Percentiles rank a stretch among this genome's conserved stretches.
Evolutionary conservation across 2,888 invertebrate species (phyloP).

Genomic region (Dorcus hopei): DNA sequence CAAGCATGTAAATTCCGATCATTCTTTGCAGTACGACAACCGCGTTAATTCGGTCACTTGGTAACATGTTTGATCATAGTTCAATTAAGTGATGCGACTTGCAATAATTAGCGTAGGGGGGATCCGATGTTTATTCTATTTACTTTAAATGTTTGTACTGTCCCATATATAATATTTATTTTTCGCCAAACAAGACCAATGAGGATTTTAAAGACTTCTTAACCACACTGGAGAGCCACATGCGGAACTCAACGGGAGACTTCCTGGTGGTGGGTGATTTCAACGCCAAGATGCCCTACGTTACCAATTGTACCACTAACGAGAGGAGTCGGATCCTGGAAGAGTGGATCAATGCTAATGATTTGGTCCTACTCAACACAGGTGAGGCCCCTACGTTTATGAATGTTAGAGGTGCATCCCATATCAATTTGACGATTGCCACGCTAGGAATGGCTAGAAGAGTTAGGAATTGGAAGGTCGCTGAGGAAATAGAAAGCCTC

Average conservation of each 20-base stretch:
- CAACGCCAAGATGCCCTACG: constrained; percentile 10
- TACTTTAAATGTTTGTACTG: no score
- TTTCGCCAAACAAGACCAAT: constrained; percentile 15
- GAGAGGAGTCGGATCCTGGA: constrained; percentile 10
- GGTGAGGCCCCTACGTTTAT: constrained; percentile 11
- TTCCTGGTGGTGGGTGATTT: background rate
- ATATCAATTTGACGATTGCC: constrained; percentile 15
- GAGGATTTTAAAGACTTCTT: constrained; percentile 15
- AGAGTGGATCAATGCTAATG: constrained; percentile 8
- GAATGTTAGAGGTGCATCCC: constrained; percentile 4
- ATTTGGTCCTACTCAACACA: constrained; percentile 8
- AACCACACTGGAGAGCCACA: constrained; percentile 8
- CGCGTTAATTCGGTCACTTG: no score
- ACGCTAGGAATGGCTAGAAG: background rate
- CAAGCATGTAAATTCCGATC: no score
- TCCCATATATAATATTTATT: constrained; percentile 3
- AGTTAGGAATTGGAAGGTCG: constrained; percentile 5
- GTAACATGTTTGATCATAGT: no score
- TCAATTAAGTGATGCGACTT: no score
- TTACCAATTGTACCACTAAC: constrained; percentile 2
- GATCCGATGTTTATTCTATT: no score
- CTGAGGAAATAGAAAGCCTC: background rate
- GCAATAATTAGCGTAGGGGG: no score
- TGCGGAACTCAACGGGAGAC: constrained; percentile 3
- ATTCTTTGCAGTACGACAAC: no score